A percentile compares a stretch with the other conserved stretches of the same genome.
Conservation (phyloP, 2,113 vertebrate genomes). For the Chaetorhynchus papuensis region DNA sequence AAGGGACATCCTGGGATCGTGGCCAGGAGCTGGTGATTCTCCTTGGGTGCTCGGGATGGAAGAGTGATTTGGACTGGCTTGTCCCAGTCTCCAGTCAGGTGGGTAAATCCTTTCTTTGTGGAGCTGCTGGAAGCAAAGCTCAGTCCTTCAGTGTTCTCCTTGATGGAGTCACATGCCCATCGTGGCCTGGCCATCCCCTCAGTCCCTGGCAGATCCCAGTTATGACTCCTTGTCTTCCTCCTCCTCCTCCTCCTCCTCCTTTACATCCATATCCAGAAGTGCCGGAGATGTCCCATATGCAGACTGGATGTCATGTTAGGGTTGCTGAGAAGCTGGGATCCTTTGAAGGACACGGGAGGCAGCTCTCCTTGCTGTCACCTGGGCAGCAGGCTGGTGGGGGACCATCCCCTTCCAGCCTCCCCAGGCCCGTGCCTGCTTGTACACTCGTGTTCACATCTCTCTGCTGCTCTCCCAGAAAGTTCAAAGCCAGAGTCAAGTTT, state of each 20-base stretch:
- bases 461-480: slow-evolving; percentile 45
- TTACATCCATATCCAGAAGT: not conserved
- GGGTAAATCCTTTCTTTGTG: not conserved
- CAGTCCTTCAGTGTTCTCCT: not conserved
- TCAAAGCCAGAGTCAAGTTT: slow-evolving; percentile 73
- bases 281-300: not conserved
- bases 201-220: not conserved
- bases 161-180: not conserved
- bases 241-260: not conserved
- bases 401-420: not conserved
- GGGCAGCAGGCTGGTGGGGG: not conserved
- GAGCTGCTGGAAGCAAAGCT: not conserved
- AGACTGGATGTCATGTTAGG: not conserved
- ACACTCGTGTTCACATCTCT: not conserved
- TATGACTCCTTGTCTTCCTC: not conserved
- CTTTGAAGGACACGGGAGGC: fast-evolving
- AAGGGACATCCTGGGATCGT: fast-evolving
- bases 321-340: not conserved
- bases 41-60: not conserved
- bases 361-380: not conserved
- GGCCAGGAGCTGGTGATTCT: not conserved
- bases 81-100: not conserved
- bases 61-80: not conserved
- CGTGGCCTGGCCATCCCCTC: fast-evolving
- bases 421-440: fast-evolving